Base-by-base conservation (phyloP, 2,113 vertebrate genomes). In the Hipposideros armiger region DNA sequence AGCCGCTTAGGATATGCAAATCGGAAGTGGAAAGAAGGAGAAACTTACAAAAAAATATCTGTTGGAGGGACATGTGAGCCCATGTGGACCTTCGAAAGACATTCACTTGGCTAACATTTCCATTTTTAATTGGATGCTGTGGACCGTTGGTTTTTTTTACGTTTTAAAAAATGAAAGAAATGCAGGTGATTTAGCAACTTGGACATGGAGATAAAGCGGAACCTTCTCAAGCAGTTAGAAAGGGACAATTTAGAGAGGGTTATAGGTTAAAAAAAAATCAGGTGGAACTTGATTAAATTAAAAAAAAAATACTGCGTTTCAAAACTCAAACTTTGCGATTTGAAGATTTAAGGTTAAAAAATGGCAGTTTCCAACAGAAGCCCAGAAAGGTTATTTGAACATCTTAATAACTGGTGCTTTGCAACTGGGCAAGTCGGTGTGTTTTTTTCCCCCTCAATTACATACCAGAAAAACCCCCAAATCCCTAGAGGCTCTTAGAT, bases 391-490 rank as follows among this genome's bases (percentile, higher is more conserved):
- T 93, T 91, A 10, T 83, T 80, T 82, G 70, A 87, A 78, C 20
- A 54, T 86, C 22, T 78, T 50, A 36, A 10, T 93, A 47, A 20
- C 58, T 64, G 70, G 19, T 47, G 54, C 66, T 87, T 83, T 84
- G 69, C 81, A 26, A 1, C 6, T 62, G 82, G 58, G 54, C 74
- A 56, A 42, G 42, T 47, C 0, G 0, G 22, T 26, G 50, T 30
- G 28, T 82, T n/a, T 62, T 73, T 11, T 0, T 36, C 50, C 26
- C 47, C 54, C 42, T n/a, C 36, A 88, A 15, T 93, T 76, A 90
- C 78, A 90, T 50, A 47, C 50, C 66, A 96, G 80, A 97, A 93
- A 92, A 88, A 73, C 72, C 36, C 36, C 36, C 69, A 90, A 92
- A 87, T 67, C 20, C 67, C 26, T 16, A 72, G 64, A 87, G 72